Evolutionary conservation across 1,140 invertebrate species (phyloP), one percentile per base, ranked within the genome.

Genomic region (Phortica variegata): DNA sequence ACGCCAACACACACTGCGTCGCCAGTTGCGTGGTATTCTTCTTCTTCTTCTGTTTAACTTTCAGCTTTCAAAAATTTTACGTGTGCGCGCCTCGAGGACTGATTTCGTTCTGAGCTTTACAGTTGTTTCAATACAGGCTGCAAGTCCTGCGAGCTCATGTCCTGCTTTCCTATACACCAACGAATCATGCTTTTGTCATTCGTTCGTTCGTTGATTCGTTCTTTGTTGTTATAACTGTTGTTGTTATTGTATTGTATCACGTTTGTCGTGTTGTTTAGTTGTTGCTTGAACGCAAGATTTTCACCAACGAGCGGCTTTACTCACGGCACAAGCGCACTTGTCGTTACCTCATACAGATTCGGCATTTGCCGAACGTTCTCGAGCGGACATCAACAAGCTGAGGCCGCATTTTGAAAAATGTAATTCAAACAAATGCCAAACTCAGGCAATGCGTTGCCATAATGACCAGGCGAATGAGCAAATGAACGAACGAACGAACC

Each of bases 11-110:
- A n/a, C n/a, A n/a, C n/a, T n/a, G n/a, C n/a, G n/a, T n/a, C n/a
- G n/a, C n/a, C n/a, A n/a, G n/a, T n/a, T n/a, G n/a, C n/a, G n/a
- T 31, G 19, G 18, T 49, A 26, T 34, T 44, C 9, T 38, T 52
- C 26, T 33, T 58, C 40, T 47, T 52, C 20, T 23, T 58, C 26
- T 31, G 36, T 39, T 23, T 43, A 47, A 40, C 33, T 32, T 36
- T 32, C 37, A 23, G 33, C 56, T 40, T 12, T 15, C 44, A 33
- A 47, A 50, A 47, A 23, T 10, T 41, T 19, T 47, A 61, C 63
- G 63, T 69, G 63, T 60, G 68, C 63, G 63, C 63, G 60, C 63
- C 60, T 38, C 60, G 55, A 68, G 63, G 63, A 52, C 60, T 63
- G 57, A 68, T 52, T 61, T 52, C 65, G 63, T 60, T 68, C 63